Conservation (phyloP, 2,888 invertebrate genomes). For the Pollenia labialis region DNA sequence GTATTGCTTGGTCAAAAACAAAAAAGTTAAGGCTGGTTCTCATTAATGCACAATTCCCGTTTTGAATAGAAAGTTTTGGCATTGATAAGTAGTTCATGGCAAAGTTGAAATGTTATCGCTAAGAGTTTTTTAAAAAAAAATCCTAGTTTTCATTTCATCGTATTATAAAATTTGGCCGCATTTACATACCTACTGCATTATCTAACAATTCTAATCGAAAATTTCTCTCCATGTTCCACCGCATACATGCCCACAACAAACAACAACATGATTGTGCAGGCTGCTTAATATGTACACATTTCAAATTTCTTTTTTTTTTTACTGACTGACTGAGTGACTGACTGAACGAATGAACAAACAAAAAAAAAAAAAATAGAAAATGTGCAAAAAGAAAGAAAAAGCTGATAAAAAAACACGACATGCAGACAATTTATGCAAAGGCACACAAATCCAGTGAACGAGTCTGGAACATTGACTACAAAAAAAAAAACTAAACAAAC, state of each 20-base stretch:
- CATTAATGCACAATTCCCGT: too few species aligned
- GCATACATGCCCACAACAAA: conserved; percentile 44
- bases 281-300: conserved; percentile 21
- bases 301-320: conserved; percentile 30
- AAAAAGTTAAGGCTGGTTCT: too few species aligned
- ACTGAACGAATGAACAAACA: conserved; percentile 58
- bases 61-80: too few species aligned
- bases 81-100: too few species aligned
- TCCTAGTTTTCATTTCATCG: too few species aligned
- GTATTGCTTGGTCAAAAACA: too few species aligned
- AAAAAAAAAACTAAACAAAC: conserved; percentile 63
- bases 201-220: not conserved
- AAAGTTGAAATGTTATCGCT: too few species aligned
- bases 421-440: conserved; percentile 82
- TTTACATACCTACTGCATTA: too few species aligned
- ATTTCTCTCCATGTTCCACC: conserved; percentile 31
- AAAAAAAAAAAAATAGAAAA: not conserved
- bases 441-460: conserved; percentile 83
- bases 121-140: too few species aligned
- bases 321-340: conserved; percentile 60
- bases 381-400: conserved; percentile 18
- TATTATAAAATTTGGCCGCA: too few species aligned
- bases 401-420: conserved; percentile 33
- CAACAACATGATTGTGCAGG: conserved; percentile 56
- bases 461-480: conserved; percentile 70